Evolutionary conservation across 1,140 invertebrate species (phyloP).

Genomic region (Phymastichus coffea): DNA sequence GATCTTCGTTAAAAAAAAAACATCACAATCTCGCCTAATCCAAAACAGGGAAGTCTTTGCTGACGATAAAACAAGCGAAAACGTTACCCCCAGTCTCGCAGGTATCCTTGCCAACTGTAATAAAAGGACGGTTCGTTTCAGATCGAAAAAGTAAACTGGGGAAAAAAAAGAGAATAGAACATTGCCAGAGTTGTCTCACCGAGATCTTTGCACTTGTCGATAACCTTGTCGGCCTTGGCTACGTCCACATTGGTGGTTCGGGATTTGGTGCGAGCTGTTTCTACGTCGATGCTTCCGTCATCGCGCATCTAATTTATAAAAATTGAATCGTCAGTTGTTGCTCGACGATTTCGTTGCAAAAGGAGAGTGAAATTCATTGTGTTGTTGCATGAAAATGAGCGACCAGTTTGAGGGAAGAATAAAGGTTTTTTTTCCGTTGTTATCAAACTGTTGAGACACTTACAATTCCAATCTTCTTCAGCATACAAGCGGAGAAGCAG

Average conservation of each 20-base stretch:
- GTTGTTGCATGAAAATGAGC: too few species aligned
- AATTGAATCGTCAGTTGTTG: too few species aligned
- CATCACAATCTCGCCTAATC: neutral
- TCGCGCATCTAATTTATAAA: neutral
- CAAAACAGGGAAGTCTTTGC: conserved; percentile 14
- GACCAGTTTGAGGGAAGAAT: neutral
- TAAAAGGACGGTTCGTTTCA: neutral
- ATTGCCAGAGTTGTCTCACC: conserved; percentile 3
- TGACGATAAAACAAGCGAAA: conserved; percentile 17
- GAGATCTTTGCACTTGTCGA: conserved; percentile 23
- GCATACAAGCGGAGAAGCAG: conserved; percentile 31
- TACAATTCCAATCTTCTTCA: conserved; percentile 35
- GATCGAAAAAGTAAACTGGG: neutral
- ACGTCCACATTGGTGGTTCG: neutral
- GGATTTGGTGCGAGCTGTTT: neutral
- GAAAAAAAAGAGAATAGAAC: neutral
- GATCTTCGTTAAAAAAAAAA: too few species aligned
- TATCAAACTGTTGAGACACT: neutral
- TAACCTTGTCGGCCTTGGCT: conserved; percentile 13
- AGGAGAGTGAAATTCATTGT: too few species aligned
- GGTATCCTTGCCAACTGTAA: conserved; percentile 12
- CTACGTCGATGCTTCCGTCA: conserved; percentile 10
- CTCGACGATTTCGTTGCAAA: too few species aligned
- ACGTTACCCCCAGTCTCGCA: conserved; percentile 30
- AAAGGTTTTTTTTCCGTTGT: neutral